phyloP scores from a whole-genome alignment of 2,888 invertebrate genomes.

The Drosophila borealis region DNA sequence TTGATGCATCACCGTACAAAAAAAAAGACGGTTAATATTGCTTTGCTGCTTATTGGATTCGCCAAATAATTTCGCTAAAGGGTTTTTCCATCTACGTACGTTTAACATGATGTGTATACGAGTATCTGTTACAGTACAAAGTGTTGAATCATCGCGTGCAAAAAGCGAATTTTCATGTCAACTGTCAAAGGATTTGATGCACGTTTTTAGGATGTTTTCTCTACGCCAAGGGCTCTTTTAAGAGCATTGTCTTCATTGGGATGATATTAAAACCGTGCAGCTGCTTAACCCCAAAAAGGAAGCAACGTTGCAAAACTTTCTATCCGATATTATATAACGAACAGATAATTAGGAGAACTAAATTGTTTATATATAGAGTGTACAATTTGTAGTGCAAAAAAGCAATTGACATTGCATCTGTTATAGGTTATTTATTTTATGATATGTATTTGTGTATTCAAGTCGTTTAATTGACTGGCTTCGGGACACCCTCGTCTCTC shows the following conservation, averaged over 20 bases:
- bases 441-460: slow-evolving; percentile 53
- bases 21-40: slow-evolving; percentile 63
- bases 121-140: slow-evolving; percentile 5
- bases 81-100: slow-evolving; percentile 42
- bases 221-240: slow-evolving; percentile 20
- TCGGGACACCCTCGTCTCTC: slow-evolving; percentile 64
- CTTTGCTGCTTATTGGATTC: slow-evolving; percentile 28
- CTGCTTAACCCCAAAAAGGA: neutral
- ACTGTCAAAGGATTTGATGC: slow-evolving; percentile 75
- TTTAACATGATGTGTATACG: slow-evolving; percentile 10
- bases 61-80: slow-evolving; percentile 39
- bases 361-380: too few species aligned
- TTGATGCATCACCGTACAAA: slow-evolving; percentile 68
- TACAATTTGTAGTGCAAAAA: too few species aligned
- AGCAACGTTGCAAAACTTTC: neutral
- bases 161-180: slow-evolving; percentile 78
- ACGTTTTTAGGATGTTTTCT: slow-evolving; percentile 28
- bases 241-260: neutral
- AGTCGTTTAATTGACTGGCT: slow-evolving; percentile 55
- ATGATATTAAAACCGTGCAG: slow-evolving; percentile 10
- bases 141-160: slow-evolving; percentile 33
- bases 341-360: too few species aligned
- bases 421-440: slow-evolving; percentile 13
- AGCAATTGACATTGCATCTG: slow-evolving; percentile 13
- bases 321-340: too few species aligned